Evolutionary conservation across 2,888 invertebrate genomes (phyloP).

Genomic region (Leptopilina myrica): DNA sequence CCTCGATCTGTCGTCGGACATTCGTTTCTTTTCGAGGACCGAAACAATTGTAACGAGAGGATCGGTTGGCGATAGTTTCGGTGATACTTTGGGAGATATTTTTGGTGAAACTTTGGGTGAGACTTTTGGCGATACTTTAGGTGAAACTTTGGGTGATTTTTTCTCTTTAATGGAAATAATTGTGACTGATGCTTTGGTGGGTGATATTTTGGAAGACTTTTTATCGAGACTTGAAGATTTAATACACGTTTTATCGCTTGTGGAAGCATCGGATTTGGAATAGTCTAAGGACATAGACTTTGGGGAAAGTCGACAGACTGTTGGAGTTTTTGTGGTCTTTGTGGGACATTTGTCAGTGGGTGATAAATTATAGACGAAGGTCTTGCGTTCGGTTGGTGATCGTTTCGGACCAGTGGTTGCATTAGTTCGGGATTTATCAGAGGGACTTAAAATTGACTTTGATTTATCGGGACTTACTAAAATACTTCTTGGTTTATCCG

Average conservation of each 20-base stretch:
- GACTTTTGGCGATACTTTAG: slow-evolving; percentile 55
- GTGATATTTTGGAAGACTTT: slow-evolving; percentile 65
- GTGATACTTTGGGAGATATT: slow-evolving; percentile 55
- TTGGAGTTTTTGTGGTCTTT: slow-evolving; percentile 57
- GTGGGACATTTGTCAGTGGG: slow-evolving; percentile 66
- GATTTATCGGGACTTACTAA: slow-evolving; percentile 65
- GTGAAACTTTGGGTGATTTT: slow-evolving; percentile 64
- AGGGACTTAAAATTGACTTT: slow-evolving; percentile 65
- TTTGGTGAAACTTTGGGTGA: slow-evolving; percentile 58
- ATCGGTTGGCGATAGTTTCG: slow-evolving; percentile 68
- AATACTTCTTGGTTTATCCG: slow-evolving; percentile 77
- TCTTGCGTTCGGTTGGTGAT: slow-evolving; percentile 67
- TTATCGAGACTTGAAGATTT: slow-evolving; percentile 69
- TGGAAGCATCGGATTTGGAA: slow-evolving; percentile 56
- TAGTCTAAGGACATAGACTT: slow-evolving; percentile 69
- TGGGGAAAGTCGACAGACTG: slow-evolving; percentile 57
- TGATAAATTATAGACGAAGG: slow-evolving; percentile 58
- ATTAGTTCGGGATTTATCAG: slow-evolving; percentile 66
- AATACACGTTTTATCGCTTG: slow-evolving; percentile 55
- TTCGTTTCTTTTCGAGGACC: slow-evolving; percentile 68
- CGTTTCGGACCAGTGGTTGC: slow-evolving; percentile 67
- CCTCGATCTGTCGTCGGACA: slow-evolving; percentile 57
- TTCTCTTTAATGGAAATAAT: slow-evolving; percentile 65
- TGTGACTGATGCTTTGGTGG: slow-evolving; percentile 66
- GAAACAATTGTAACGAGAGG: slow-evolving; percentile 68